Conservation (phyloP, 2,888 invertebrate species). For the Blomia tropicalis region DNA sequence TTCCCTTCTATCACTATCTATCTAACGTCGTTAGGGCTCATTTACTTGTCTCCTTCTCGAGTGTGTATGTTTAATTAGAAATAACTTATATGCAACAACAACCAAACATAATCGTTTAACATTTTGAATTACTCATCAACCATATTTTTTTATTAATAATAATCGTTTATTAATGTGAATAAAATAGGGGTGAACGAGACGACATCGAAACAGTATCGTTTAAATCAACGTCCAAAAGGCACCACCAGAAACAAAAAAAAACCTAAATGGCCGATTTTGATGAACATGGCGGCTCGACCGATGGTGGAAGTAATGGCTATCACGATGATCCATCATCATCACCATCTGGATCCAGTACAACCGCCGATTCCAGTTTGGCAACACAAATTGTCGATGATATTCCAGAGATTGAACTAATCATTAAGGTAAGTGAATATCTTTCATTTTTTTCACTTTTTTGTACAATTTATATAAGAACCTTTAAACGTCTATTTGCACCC, state of each 20-base stretch:
- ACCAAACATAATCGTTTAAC: no score
- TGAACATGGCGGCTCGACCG: neutral
- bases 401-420: conserved; percentile 30
- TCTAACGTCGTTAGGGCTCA: no score
- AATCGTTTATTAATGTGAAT: no score
- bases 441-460: neutral
- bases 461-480: neutral
- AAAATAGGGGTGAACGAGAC: no score
- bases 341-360: neutral
- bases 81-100: no score
- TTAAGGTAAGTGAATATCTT: conserved; percentile 27
- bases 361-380: neutral
- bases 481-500: neutral
- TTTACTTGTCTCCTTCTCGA: neutral
- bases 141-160: no score
- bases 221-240: no score
- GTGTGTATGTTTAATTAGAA: no score
- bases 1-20: no score
- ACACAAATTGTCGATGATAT: conserved; percentile 24
- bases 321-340: neutral
- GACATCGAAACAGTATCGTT: no score
- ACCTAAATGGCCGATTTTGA: conserved; percentile 8
- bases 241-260: no score
- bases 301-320: neutral
- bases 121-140: no score